phyloP scores from a whole-genome alignment of 2,888 invertebrate species.

The Amaurobius ferox region DNA sequence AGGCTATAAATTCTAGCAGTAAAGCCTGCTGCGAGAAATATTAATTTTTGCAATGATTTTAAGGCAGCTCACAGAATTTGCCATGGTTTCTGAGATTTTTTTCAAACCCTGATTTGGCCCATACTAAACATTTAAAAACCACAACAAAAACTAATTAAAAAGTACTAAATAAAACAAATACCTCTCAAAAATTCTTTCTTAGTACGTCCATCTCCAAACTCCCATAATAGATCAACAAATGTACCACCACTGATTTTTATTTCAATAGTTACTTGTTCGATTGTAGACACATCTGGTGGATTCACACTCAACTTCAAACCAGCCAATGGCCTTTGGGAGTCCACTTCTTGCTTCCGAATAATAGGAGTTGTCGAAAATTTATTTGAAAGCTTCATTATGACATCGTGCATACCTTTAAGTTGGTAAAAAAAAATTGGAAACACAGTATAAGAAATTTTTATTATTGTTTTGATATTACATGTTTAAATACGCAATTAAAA shows the following conservation, averaged over 20 bases:
- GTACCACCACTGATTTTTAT: conserved; percentile 74
- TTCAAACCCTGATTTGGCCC: too few species aligned
- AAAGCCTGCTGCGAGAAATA: too few species aligned
- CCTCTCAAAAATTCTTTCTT: conserved; percentile 73
- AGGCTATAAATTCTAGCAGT: too few species aligned
- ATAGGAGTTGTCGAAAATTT: conserved; percentile 66
- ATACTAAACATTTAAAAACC: too few species aligned
- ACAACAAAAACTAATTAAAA: too few species aligned
- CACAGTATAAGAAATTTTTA: not conserved
- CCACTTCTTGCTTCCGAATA: conserved; percentile 67
- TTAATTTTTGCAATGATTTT: too few species aligned
- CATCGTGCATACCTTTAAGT: conserved; percentile 58
- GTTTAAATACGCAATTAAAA: too few species aligned
- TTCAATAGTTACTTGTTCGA: conserved; percentile 73
- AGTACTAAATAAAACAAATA: conserved; percentile 37
- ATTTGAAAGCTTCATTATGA: conserved; percentile 58
- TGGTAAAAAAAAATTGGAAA: not conserved
- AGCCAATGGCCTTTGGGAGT: conserved; percentile 72
- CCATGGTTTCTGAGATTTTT: too few species aligned
- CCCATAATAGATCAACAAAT: conserved; percentile 74
- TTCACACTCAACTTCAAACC: conserved; percentile 73
- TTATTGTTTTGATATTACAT: too few species aligned
- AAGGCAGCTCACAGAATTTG: too few species aligned
- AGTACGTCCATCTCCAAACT: conserved; percentile 74
- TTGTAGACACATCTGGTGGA: conserved; percentile 73